These are phyloP conservation scores for Puma concolor DNA, from an alignment of 2,113 vertebrate species.

Conservation along the genomic window DNA sequence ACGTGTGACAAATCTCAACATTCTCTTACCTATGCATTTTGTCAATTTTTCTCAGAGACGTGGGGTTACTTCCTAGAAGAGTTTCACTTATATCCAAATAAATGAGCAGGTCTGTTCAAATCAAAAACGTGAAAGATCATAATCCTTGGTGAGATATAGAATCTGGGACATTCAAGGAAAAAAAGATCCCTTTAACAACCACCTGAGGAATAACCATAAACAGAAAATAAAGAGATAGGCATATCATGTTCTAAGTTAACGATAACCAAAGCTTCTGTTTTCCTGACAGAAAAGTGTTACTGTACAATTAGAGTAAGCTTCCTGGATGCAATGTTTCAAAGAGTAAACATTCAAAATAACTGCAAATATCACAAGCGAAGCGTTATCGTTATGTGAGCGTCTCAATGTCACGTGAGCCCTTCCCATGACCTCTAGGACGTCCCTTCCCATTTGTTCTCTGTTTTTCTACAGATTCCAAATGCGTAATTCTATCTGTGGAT, in stretches of 20 bases:
- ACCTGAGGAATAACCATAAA: neutral
- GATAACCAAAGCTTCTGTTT: neutral
- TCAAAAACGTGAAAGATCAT: neutral
- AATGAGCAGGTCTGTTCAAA: neutral
- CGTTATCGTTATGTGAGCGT: neutral
- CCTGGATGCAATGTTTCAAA: neutral
- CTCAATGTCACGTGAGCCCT: rapidly evolving
- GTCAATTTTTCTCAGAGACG: neutral
- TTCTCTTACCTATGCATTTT: neutral
- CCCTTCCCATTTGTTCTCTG: neutral
- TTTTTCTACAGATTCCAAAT: neutral
- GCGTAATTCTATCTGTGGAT: neutral
- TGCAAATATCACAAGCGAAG: neutral
- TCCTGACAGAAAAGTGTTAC: neutral
- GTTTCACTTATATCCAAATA: neutral
- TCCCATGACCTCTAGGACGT: neutral
- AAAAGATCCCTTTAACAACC: neutral
- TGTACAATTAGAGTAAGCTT: too few relatives aligned
- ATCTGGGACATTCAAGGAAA: neutral
- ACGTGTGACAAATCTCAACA: neutral
- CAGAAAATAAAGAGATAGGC: neutral
- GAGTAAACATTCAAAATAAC: neutral
- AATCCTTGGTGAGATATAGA: neutral
- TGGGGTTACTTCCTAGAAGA: neutral
- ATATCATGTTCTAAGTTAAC: neutral